Evolutionary conservation across 2,797 vertebrate genomes (phyloP), one percentile per base, ranked within the genome.

Genomic region (Crocodylus rhombifer): DNA sequence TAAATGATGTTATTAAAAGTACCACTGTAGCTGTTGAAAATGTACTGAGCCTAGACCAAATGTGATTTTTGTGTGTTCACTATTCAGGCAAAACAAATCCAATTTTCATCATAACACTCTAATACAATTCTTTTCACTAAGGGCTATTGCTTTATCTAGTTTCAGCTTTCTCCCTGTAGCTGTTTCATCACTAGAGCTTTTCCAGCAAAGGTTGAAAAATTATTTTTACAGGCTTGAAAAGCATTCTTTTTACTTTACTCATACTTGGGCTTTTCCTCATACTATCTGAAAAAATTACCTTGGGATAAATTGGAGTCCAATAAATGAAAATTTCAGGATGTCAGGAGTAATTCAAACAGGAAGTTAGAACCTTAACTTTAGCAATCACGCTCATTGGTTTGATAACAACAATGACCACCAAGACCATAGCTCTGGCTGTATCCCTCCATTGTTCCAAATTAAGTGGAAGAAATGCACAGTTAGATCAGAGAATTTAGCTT

Each of bases 71-170:
- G 62, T 90, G 80, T 4, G 5, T 63, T 85, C 74, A 73, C 80
- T 92, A 82, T 51, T 87, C 56, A 93, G 84, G 63, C 28, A 89
- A 96, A 96, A 92, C 20, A 13, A 88, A 94, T 73, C 51, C 23
- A 82, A 4, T 94, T 94, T 94, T 90, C 77, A 78, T 56, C 63
- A 82, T 28, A 55, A 85, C 55, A 57, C 73, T 67, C 64, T 82
- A 55, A 82, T 87, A 33, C 13, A 67, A 88, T 87, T 91, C n/a
- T 88, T 61, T 88, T 82, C 33, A 76, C 36, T 56, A 64, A 82
- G 74, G 67, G 78, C 73, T 20, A 5, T 16, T 91, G 86, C 86
- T 64, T 62, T 57, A 57, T 10, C 65, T 84, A 60, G 89, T 91
- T 83, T 84, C 84, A 89, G 82, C 7, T 17, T 92, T 92, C 78